Conservation (phyloP, 2,797 vertebrate genomes). For the Antennarius maculatus region DNA sequence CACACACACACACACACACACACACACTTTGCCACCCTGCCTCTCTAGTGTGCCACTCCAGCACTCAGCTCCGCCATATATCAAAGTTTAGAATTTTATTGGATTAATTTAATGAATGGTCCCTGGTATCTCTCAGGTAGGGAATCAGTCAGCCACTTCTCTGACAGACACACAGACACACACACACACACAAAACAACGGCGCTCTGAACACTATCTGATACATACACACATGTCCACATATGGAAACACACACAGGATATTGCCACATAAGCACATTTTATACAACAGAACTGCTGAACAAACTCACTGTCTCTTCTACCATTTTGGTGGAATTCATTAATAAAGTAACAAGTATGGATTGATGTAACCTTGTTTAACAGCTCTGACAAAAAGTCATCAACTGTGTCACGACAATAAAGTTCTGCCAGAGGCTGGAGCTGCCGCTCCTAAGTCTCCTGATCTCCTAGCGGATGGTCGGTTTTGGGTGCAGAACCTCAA, state of each 20-base stretch:
- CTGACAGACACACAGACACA: constrained; percentile 10
- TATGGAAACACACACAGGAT: constrained; percentile 1
- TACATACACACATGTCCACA: constrained; percentile 5
- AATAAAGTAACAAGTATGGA: constrained; percentile 64
- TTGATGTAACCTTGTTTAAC: constrained; percentile 85
- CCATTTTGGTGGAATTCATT: constrained; percentile 47
- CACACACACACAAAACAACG: constrained; percentile 13
- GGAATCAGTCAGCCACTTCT: constrained; percentile 28
- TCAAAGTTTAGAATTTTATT: constrained; percentile 72
- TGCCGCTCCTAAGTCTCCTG: constrained; percentile 44
- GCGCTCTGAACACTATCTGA: constrained; percentile 16
- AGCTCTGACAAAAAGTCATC: constrained; percentile 81
- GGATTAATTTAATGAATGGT: constrained; percentile 71
- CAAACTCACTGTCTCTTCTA: constrained; percentile 39
- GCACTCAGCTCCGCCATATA: constrained; percentile 65
- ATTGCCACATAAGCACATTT: constrained; percentile 23
- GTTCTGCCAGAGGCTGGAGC: constrained; percentile 81
- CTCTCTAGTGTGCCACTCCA: constrained; percentile 40
- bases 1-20: neutral
- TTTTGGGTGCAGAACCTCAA: constrained; percentile 65
- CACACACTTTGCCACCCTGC: constrained; percentile 33
- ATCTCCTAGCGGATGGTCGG: constrained; percentile 54
- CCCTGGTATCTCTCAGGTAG: constrained; percentile 37
- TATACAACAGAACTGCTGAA: constrained; percentile 27
- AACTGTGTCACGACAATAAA: constrained; percentile 76